phyloP scores from a whole-genome alignment of 2,113 vertebrate species.

The Dendropsophus ebraccatus region DNA sequence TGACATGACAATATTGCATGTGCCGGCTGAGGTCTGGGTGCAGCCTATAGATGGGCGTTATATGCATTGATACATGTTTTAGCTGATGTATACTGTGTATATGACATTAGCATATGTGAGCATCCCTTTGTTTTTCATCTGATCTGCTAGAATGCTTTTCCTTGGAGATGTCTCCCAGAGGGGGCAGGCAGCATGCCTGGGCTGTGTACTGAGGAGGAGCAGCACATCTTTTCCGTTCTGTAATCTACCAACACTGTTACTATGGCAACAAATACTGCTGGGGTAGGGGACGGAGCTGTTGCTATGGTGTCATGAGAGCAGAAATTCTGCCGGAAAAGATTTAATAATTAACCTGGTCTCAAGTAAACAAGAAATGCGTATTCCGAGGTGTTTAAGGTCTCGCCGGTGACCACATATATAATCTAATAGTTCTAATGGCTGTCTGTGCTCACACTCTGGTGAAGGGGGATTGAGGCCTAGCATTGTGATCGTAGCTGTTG shows the following conservation, averaged over 20 bases:
- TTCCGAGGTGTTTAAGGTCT: conserved; percentile 18
- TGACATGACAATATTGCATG: background rate
- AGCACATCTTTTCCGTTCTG: conserved; percentile 61
- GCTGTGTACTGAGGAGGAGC: conserved; percentile 51
- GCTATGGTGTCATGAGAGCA: conserved; percentile 69
- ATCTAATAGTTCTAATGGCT: background rate
- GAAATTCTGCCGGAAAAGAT: conserved; percentile 67
- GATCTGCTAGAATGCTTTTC: conserved; percentile 10
- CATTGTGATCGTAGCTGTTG: background rate
- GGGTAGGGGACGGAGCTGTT: conserved; percentile 68
- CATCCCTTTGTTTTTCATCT: conserved; percentile 25
- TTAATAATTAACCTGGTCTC: conserved; percentile 70
- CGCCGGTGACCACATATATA: background rate
- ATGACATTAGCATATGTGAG: background rate
- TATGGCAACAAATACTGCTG: conserved; percentile 68
- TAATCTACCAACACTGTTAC: conserved; percentile 68
- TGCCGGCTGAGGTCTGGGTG: background rate
- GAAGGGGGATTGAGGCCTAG: conserved; percentile 2
- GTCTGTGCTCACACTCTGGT: background rate
- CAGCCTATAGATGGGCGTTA: background rate
- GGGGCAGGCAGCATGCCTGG: conserved; percentile 36
- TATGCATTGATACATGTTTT: background rate
- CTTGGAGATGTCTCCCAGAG: conserved; percentile 44
- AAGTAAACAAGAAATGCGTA: conserved; percentile 31
- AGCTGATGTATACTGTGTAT: background rate